Evolutionary conservation across 2,797 vertebrate species (phyloP).

Genomic region (Alexandromys oeconomus): DNA sequence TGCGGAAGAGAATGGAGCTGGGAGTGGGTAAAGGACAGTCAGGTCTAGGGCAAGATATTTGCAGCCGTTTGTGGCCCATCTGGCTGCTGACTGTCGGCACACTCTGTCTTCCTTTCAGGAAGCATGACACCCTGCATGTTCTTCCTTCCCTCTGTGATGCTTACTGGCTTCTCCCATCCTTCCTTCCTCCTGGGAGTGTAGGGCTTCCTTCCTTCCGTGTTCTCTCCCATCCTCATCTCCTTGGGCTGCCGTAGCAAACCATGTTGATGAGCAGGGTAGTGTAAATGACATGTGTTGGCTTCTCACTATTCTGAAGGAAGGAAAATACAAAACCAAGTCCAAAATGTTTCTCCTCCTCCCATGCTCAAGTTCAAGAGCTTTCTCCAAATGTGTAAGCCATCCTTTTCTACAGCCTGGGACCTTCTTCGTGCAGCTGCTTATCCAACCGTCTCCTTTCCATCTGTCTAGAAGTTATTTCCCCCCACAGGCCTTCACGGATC

Average conservation of each 20-base stretch:
- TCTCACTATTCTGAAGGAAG: not conserved
- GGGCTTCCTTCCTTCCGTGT: rapidly evolving
- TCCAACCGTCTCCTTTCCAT: not conserved
- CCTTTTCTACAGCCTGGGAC: not conserved
- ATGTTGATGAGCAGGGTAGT: not conserved
- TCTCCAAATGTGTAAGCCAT: too few relatives aligned
- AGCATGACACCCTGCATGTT: rapidly evolving
- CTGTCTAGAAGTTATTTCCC: not conserved
- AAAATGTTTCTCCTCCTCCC: not conserved
- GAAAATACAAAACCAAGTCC: not conserved
- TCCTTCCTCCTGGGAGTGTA: not conserved
- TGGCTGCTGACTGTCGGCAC: rapidly evolving
- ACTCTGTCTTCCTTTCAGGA: not conserved
- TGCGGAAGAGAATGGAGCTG: not conserved
- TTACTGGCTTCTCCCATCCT: not conserved
- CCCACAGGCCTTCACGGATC: not conserved
- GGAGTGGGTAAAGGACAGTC: not conserved
- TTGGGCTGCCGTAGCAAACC: not conserved
- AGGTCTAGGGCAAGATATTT: too few relatives aligned
- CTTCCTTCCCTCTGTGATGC: not conserved
- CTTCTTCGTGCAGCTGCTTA: not conserved
- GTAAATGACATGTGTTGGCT: not conserved
- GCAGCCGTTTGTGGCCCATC: rapidly evolving
- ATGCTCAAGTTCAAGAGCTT: too few relatives aligned
- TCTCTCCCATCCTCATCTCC: too few relatives aligned